Evolutionary conservation across 2,113 vertebrate genomes (phyloP), one percentile per base, ranked within the genome.

Genomic region (Recurvirostra avosetta): DNA sequence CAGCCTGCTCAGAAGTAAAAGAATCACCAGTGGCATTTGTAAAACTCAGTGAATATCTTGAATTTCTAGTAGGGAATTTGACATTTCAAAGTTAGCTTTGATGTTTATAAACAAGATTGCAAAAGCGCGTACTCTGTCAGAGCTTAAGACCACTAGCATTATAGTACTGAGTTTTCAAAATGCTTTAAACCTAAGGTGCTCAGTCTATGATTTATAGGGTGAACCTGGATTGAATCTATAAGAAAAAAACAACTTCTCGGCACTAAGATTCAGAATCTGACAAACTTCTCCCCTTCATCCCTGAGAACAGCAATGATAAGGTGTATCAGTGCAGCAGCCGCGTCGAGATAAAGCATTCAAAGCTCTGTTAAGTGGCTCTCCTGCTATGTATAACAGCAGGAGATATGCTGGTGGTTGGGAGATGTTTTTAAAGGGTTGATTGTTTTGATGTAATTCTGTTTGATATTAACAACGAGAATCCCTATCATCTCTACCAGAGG

Each of bases 1-100:
- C 49, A 90, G 56, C 21, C 65, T 96, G 61, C 52, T 97, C 88
- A 80, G 63, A 96, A 97, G 59, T 70, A 82, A 83, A 89, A 71
- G 66, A 96, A 86, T 97, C 76, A 91, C 95, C 56, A 38, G 50
- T 90, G 91, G 75, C 91, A 97, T 93, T 97, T 98, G 65, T 55
- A 79, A 96, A 97, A 96, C 55, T 91, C 68, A 85, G 67, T 67
- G 91, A 96, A 86, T 88, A 97, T 82, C 47, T 94, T 94, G 61
- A 94, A 96, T 97, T 97, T 96, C 83, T 91, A 71, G 67, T 55
- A 81, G 67, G 86, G 76, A 94, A 87, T 43, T 88, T 96, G 90
- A 95, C 95, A 94, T 95, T 96, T 98, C 94, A 92, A 98, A 96
- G 85, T 95, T 76, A 71, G 59, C 77, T 97, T 97, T 95, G 83